Conservation (phyloP, 2,888 invertebrate species). For the Lottia scabra region DNA sequence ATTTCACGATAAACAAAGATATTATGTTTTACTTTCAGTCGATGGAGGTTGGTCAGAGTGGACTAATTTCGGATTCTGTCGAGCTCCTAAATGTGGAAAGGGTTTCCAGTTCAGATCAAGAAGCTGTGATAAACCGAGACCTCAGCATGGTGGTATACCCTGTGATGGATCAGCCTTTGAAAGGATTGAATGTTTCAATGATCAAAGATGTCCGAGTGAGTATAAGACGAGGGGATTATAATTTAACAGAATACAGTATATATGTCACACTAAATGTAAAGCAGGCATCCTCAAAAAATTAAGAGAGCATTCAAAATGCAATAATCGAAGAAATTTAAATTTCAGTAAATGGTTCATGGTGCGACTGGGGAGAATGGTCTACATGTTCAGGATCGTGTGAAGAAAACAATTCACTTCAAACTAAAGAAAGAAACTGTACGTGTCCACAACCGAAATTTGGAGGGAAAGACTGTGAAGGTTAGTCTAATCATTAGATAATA, state of each 20-base stretch:
- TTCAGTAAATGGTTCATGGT: slow-evolving; percentile 57
- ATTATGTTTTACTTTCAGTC: slow-evolving; percentile 44
- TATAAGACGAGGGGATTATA: no score
- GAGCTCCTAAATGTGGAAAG: slow-evolving; percentile 48
- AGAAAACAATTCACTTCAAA: slow-evolving; percentile 38
- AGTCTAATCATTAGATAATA: neutral
- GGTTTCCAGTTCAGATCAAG: slow-evolving; percentile 54
- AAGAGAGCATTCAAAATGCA: no score
- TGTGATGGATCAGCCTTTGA: slow-evolving; percentile 53
- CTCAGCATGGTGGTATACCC: slow-evolving; percentile 51
- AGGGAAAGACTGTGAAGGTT: slow-evolving; percentile 47
- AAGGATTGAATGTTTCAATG: slow-evolving; percentile 51
- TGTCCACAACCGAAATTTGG: slow-evolving; percentile 43
- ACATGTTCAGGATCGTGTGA: slow-evolving; percentile 53
- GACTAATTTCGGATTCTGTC: slow-evolving; percentile 56
- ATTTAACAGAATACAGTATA: no score
- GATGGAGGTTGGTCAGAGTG: slow-evolving; percentile 62
- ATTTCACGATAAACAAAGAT: no score
- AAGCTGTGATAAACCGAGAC: slow-evolving; percentile 59
- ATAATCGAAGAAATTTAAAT: neutral
- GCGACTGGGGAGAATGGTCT: slow-evolving; percentile 54
- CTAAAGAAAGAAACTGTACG: slow-evolving; percentile 36
- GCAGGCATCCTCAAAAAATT: no score
- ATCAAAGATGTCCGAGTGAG: slow-evolving; percentile 52
- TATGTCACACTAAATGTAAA: no score